Base-by-base conservation (phyloP, 1,140 invertebrate genomes). In the Sarcophaga peregrina region DNA sequence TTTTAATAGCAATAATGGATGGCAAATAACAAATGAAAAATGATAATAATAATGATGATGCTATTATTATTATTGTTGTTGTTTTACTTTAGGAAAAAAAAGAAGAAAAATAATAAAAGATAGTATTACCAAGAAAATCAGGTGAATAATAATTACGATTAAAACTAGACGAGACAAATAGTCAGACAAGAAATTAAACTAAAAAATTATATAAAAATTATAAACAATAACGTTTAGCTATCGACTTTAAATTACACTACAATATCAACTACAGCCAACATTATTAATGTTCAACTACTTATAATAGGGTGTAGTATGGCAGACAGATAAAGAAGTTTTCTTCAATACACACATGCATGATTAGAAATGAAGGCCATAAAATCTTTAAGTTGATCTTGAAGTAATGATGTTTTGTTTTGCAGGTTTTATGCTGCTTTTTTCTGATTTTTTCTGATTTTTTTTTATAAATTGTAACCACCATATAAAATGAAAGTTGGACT, bases 401-500 rank as follows among this genome's bases (percentile, higher is more conserved):
- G 62, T 68, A 20, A 20, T 68, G 62, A 68, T 25, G 17, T 76
- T 17, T 76, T 76, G 45, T 73, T 73, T 37, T 73, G 3, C 68
- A 5, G 8, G 1, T n/a, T 73, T 37, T 73, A 1, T 73, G 3
- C 68, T 73, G 8, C n/a, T n/a, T 73, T 37, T 73, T n/a, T 73
- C 46, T 0, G 45, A 15, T 50, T 13, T 68, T 75, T 37, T 47
- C 58, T 6, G 5, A 13, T 20, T 68, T 47, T 46, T 46, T 52
- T 54, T 37, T 74, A n/a, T n/a, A n/a, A 68, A n/a, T 74, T 20
- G 7, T 73, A 75, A 47, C 45, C 17, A 46, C 82, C 50, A 54
- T 75, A 73, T 82, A 75, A 82, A 82, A 82, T 82, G 82, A 82
- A 82, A 82, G 82, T 82, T 82, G 82, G n/a, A 47, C 82, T 73